These are phyloP conservation scores for Formica selysi DNA, from an alignment of 1,140 invertebrate genomes.

Conservation along the genomic window DNA sequence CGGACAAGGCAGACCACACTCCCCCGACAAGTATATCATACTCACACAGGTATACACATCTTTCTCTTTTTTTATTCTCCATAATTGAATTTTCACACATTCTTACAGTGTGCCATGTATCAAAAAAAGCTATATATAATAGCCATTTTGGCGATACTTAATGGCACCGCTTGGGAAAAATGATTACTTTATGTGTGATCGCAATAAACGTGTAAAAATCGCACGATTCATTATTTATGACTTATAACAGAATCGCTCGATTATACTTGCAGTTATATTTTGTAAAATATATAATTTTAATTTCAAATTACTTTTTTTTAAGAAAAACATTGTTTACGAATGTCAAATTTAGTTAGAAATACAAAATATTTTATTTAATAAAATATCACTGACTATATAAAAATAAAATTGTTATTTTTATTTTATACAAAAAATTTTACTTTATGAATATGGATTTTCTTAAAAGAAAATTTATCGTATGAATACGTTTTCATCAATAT, in stretches of 20 bases:
- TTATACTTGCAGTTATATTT: too few relatives aligned
- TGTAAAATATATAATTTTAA: too few relatives aligned
- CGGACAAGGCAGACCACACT: conserved; percentile 68
- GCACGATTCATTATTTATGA: too few relatives aligned
- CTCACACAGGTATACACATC: conserved; percentile 72
- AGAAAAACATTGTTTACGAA: too few relatives aligned
- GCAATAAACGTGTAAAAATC: too few relatives aligned
- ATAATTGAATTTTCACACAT: conserved; percentile 43
- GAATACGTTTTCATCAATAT: not conserved
- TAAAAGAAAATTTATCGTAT: conserved; percentile 6
- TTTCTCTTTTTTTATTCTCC: conserved; percentile 47
- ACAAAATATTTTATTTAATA: not conserved
- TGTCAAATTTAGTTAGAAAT: too few relatives aligned
- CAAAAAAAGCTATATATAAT: not conserved
- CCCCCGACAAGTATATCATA: conserved; percentile 75
- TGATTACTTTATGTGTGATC: too few relatives aligned
- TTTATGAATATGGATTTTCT: conserved; percentile 13
- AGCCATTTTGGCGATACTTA: too few relatives aligned
- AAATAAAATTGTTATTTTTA: not conserved
- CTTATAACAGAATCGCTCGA: too few relatives aligned
- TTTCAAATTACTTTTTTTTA: too few relatives aligned
- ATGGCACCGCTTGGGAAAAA: too few relatives aligned
- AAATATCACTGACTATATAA: not conserved
- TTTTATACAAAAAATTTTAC: not conserved
- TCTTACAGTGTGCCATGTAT: not conserved